Conservation (phyloP, 2,113 vertebrate genomes). For the Scomber colias region DNA sequence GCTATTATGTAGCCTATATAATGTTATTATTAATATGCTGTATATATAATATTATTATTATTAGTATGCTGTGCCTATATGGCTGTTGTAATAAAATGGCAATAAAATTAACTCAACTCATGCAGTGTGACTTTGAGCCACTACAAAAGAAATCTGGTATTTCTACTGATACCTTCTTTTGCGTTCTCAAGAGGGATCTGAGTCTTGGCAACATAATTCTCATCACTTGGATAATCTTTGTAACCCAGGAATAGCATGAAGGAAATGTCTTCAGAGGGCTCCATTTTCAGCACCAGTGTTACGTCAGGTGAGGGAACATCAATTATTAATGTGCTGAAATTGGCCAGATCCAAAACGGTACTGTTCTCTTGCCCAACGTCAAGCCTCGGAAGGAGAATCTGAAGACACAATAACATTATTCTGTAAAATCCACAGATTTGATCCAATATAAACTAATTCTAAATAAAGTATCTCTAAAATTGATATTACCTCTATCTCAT, state of each 20-base stretch:
- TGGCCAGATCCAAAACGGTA: constrained; percentile 86
- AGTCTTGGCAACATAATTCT: constrained; percentile 83
- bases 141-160: neutral
- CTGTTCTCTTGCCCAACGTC: constrained; percentile 77
- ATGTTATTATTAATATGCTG: no score
- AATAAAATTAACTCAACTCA: no score
- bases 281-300: constrained; percentile 90
- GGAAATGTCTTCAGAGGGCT: constrained; percentile 84
- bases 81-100: no score
- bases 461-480: neutral
- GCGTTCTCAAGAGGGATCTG: constrained; percentile 78
- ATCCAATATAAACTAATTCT: neutral
- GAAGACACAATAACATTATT: constrained; percentile 31
- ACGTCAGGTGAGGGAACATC: constrained; percentile 86
- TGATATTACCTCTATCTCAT: constrained; percentile 90
- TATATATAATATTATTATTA: no score
- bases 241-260: constrained; percentile 89
- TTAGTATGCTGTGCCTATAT: no score
- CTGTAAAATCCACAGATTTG: neutral
- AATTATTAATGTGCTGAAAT: constrained; percentile 87
- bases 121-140: neutral
- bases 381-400: constrained; percentile 90
- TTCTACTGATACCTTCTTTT: constrained; percentile 83
- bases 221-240: constrained; percentile 87
- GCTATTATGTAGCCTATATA: no score